phyloP scores from a whole-genome alignment of 2,888 invertebrate species.

The Epiblema foenella region DNA sequence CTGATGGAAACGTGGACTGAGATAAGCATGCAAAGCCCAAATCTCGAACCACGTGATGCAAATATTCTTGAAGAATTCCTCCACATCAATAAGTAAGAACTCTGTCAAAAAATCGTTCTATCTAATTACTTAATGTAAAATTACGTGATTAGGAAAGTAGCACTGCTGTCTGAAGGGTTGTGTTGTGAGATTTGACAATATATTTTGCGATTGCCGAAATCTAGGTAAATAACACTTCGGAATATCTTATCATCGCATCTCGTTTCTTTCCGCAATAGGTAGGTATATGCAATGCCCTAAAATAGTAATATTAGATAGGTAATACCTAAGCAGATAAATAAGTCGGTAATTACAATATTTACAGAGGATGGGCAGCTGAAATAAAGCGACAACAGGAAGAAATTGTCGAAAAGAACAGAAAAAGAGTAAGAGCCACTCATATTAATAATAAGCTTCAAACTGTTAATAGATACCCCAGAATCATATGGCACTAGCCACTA shows the following conservation, averaged over 20 bases:
- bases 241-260: too few relatives aligned
- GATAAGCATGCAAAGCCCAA: conserved; percentile 51
- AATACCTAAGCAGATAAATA: too few relatives aligned
- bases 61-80: conserved; percentile 64
- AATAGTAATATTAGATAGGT: too few relatives aligned
- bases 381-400: conserved; percentile 66
- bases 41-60: conserved; percentile 56
- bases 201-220: not conserved
- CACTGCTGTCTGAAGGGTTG: not conserved
- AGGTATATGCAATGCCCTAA: too few relatives aligned
- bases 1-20: conserved; percentile 71
- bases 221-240: too few relatives aligned
- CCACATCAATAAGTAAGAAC: conserved; percentile 59
- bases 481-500: too few relatives aligned
- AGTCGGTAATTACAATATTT: conserved; percentile 32
- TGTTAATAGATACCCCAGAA: too few relatives aligned
- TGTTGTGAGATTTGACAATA: not conserved
- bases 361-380: conserved; percentile 72
- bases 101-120: not conserved
- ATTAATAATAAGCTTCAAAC: too few relatives aligned
- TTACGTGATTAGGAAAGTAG: not conserved
- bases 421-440: conserved; percentile 56
- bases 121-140: too few relatives aligned
- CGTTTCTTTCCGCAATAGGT: too few relatives aligned
- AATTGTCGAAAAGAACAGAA: conserved; percentile 57